Evolutionary conservation across 2,113 vertebrate genomes (phyloP), one percentile per base, ranked within the genome.

Genomic region (Gobiocypris rarus): DNA sequence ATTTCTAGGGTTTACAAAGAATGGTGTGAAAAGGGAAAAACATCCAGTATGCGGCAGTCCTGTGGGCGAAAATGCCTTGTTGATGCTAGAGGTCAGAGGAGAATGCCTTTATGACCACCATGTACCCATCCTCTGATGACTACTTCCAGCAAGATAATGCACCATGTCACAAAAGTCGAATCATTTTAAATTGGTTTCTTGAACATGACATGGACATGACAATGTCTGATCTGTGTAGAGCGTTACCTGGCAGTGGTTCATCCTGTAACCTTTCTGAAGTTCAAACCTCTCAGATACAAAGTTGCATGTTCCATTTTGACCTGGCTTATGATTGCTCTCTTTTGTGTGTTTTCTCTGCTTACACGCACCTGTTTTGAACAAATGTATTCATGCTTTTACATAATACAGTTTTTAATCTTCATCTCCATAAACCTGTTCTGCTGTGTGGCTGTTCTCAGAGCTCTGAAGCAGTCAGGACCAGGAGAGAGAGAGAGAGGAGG

Each of bases 251-350:
- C 79, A 9, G 79, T 81, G 61, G 45, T 70, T 38, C 79, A 81
- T 81, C 83, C 86, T 14, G 19, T 87, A 8, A 78, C 54, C 41
- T 84, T 65, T 34, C 73, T 84, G 11, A 87, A 78, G 74, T 84
- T 1, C 63, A 87, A 84, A 78, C 83, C 83, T 28, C 73, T 82
- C 17, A 84, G 83, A 78, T 87, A 84, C 9, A 87, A 34, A 77
- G 63, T 82, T 34, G 19, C 14, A 38, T 85, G 83, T 24, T 84
- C 59, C 11, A 26, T 65, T 83, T 43, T 82, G 4, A 50, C 71
- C 41, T 87, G 83, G 83, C 2, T 87, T 9, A 31, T 65, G 3
- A 17, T 78, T 43, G 28, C 77, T 15, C 24, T 31, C 31, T 67
- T 3, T 22, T 56, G 71, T 65, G 9, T 63, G 14, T 26, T 78